phyloP scores from a whole-genome alignment of 1,140 invertebrate genomes.

The Bombus balteatus region DNA sequence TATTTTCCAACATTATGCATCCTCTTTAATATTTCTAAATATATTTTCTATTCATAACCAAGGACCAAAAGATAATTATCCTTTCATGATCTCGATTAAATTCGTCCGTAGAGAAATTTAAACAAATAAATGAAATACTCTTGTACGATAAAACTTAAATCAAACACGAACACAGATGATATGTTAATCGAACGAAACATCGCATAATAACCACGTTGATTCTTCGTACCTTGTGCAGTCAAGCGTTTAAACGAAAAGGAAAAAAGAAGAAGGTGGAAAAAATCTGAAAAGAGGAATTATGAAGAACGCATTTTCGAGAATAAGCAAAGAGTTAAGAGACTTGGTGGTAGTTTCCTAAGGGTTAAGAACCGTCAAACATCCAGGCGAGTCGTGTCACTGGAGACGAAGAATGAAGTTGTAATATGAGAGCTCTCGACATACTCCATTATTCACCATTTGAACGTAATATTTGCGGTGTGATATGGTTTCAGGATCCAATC shows the following conservation, averaged over 20 bases:
- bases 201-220: neutral
- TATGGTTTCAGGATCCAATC: conserved; percentile 43
- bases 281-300: too few relatives aligned
- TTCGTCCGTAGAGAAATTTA: too few relatives aligned
- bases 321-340: conserved; percentile 25
- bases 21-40: too few relatives aligned
- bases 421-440: conserved; percentile 33
- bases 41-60: too few relatives aligned
- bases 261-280: neutral
- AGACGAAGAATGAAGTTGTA: conserved; percentile 38
- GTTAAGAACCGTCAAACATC: conserved; percentile 42
- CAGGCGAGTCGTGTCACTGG: conserved; percentile 7
- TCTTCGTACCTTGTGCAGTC: neutral
- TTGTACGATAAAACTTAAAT: too few relatives aligned
- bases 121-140: too few relatives aligned
- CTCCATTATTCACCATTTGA: conserved; percentile 54
- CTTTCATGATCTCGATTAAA: too few relatives aligned
- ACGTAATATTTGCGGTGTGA: conserved; percentile 58
- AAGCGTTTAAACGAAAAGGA: neutral
- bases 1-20: too few relatives aligned
- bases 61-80: too few relatives aligned
- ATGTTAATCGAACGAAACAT: neutral
- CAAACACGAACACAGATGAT: too few relatives aligned
- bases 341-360: neutral
- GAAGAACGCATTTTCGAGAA: neutral